These are phyloP conservation scores for Sminthurides bifidus DNA, from an alignment of 1,140 invertebrate genomes.

Conservation along the genomic window DNA sequence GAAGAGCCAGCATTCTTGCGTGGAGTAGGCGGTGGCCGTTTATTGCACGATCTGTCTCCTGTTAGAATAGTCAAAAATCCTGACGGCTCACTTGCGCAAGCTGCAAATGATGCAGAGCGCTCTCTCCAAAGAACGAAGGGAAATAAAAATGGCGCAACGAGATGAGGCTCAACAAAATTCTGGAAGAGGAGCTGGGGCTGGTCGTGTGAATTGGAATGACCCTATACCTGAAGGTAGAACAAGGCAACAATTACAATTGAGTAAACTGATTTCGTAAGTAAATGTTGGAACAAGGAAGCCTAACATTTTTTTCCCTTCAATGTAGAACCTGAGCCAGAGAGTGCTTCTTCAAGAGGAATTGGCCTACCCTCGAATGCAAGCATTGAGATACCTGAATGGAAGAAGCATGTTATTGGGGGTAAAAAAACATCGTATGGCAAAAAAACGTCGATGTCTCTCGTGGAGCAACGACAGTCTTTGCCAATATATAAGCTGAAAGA, in stretches of 20 bases:
- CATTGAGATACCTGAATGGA: conserved; percentile 96
- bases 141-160: conserved; percentile 80
- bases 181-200: conserved; percentile 44
- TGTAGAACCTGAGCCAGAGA: conserved; percentile 34
- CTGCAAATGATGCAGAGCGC: conserved; percentile 99
- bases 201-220: conserved; percentile 85
- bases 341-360: conserved; percentile 51
- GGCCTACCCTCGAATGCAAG: conserved; percentile 50
- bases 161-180: conserved; percentile 56
- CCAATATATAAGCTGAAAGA: conserved; percentile 95
- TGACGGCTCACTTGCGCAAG: conserved; percentile 91
- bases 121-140: conserved; percentile 87
- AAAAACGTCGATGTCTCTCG: conserved; percentile 86
- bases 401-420: conserved; percentile 94
- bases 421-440: conserved; percentile 98
- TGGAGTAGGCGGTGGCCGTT: conserved; percentile 65
- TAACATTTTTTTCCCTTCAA: too few relatives aligned
- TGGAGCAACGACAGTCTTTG: conserved; percentile 89
- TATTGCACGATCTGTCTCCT: conserved; percentile 84
- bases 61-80: conserved; percentile 98
- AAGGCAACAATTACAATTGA: too few relatives aligned
- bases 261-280: too few relatives aligned
- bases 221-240: conserved; percentile 71
- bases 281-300: too few relatives aligned
- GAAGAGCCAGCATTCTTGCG: conserved; percentile 94